Evolutionary conservation across 1,140 invertebrate species (phyloP).

Genomic region (Arion vulgaris): DNA sequence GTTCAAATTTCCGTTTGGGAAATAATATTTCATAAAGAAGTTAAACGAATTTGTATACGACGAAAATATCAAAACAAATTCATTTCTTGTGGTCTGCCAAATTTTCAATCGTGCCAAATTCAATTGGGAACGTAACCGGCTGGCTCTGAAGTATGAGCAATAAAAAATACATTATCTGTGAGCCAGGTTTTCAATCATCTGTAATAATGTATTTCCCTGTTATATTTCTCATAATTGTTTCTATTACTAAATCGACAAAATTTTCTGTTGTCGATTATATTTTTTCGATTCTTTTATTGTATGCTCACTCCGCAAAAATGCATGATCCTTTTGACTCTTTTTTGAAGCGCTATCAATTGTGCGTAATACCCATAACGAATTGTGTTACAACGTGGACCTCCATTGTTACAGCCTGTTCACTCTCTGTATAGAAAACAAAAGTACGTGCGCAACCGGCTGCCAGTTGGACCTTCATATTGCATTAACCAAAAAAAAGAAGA

Average conservation of each 20-base stretch:
- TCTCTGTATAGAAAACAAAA: neutral
- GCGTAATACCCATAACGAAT: neutral
- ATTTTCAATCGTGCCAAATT: constrained; percentile 39
- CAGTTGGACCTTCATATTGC: neutral
- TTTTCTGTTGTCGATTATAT: neutral
- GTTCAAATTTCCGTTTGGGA: constrained; percentile 40
- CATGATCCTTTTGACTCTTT: neutral
- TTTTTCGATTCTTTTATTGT: neutral
- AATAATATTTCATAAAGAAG: constrained; percentile 30
- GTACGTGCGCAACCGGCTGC: neutral
- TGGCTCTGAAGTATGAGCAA: constrained; percentile 2
- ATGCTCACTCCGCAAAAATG: neutral
- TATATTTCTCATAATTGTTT: constrained; percentile 37
- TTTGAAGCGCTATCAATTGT: neutral
- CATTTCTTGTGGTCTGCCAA: constrained; percentile 19
- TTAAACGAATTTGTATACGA: constrained; percentile 35
- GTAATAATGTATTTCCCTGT: constrained; percentile 28
- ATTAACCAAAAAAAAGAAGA: neutral
- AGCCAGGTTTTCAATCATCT: constrained; percentile 22
- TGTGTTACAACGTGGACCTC: neutral
- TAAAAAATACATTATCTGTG: constrained; percentile 22
- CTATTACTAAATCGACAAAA: constrained; percentile 14
- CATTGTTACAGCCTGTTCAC: neutral
- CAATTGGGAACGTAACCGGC: constrained; percentile 21
- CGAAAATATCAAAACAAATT: constrained; percentile 36